Base-by-base conservation (phyloP, 2,888 invertebrate genomes). In the Oscheius sp. region DNA sequence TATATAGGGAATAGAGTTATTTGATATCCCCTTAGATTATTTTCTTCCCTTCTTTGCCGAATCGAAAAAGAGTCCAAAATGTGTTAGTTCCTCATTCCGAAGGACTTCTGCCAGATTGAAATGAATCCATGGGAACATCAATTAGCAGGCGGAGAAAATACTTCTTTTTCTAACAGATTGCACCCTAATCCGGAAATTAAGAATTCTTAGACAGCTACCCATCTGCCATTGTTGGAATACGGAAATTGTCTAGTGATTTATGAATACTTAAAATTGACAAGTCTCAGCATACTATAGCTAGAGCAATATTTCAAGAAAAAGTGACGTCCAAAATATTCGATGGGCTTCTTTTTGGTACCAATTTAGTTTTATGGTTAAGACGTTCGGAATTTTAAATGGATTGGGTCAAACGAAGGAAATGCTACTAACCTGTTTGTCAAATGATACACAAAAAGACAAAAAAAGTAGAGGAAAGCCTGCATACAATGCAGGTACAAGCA, bases 81-180 rank as follows among this genome's bases (percentile, higher is more conserved):
- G n/a, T n/a, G n/a, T n/a, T n/a, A n/a, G n/a, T 42, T 42, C 42
- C 42, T n/a, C 17, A n/a, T 20, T 3, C 42, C 20, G 20, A 20
- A 42, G 17, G 20, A n/a, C 42, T 17, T 42, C 42, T 42, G 17
- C 42, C 17, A 20, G 17, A n/a, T n/a, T 20, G 42, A 42, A 34
- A 55, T 55, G 34, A 15, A 34, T 55, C 55, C 55, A 34, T 55
- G 55, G 55, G 55, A 55, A 55, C 55, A 55, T 55, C 55, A 55
- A 55, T 55, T 55, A 55, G 55, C n/a, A n/a, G 20, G 37, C 34
- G 17, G 20, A 20, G 48, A 25, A 34, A 55, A 55, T 34, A 55
- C 17, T 55, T 34, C 33, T 55, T 55, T 55, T 55, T 55, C 34
- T 33, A n/a, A n/a, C 37, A 34, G 55, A 25, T 8, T 55, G 33